phyloP scores from a whole-genome alignment of 2,888 invertebrate species.

The Drosophila macrospina region DNA sequence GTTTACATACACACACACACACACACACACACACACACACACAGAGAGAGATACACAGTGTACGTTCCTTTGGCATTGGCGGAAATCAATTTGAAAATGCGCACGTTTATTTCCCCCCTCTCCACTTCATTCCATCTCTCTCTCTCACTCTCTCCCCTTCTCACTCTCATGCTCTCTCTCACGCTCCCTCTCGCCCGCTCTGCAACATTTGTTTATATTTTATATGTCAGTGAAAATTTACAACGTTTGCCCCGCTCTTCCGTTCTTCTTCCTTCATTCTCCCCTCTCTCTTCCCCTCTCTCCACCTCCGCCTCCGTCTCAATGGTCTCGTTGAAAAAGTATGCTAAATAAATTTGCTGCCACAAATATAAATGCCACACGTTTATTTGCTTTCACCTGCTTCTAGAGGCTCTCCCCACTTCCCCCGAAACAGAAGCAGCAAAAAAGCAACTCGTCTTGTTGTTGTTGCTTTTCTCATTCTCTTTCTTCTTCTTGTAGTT shows the following conservation, averaged over 20 bases:
- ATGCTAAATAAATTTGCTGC: constrained; percentile 76
- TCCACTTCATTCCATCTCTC: no score
- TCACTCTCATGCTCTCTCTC: no score
- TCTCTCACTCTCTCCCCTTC: no score
- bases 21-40: no score
- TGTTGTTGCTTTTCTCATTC: constrained; percentile 9
- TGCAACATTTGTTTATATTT: constrained; percentile 41
- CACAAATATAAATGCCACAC: constrained; percentile 80
- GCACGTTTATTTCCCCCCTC: constrained; percentile 36
- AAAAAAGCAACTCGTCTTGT: constrained; percentile 34
- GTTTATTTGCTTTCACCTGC: constrained; percentile 74
- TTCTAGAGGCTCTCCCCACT: background rate
- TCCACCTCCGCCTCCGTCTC: background rate
- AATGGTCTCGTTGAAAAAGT: constrained; percentile 49
- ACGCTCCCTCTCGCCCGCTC: no score
- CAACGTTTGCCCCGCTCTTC: constrained; percentile 45
- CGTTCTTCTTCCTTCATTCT: constrained; percentile 9
- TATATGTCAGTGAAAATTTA: constrained; percentile 53
- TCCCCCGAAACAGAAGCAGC: constrained; percentile 11
- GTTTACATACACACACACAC: constrained; percentile 30
- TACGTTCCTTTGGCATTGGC: constrained; percentile 24
- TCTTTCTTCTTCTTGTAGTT: no score
- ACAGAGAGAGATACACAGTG: constrained; percentile 14
- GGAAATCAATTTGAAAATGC: constrained; percentile 71
- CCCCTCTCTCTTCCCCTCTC: background rate